phyloP scores from a whole-genome alignment of 2,113 vertebrate species.

The Chionis minor region DNA sequence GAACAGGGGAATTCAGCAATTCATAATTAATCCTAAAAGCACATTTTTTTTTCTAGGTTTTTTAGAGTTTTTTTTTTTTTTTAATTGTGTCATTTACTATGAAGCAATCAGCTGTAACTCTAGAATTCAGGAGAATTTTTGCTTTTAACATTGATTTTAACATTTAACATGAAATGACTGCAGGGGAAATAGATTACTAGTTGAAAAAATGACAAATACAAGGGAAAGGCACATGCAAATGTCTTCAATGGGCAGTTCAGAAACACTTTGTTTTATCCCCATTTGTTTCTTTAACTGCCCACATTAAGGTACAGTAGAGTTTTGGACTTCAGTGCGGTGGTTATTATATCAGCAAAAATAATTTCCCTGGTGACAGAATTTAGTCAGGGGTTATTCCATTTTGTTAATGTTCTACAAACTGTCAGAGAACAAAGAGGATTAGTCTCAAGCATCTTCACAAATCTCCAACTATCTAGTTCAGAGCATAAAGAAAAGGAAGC shows the following conservation, averaged over 20 bases:
- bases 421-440: conserved; percentile 1
- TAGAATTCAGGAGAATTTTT: conserved; percentile 13
- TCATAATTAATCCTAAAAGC: conserved; percentile 28
- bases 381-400: conserved; percentile 27
- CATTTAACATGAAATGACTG: conserved; percentile 40
- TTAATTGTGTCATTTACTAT: neutral
- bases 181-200: conserved; percentile 10
- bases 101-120: neutral
- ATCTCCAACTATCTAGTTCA: neutral
- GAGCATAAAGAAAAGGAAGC: neutral
- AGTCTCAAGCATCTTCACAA: neutral
- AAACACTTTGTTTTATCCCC: conserved; percentile 50
- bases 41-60: neutral
- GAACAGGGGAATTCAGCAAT: conserved; percentile 5
- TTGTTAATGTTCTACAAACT: neutral
- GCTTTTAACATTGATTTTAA: neutral
- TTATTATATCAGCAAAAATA: conserved; percentile 30
- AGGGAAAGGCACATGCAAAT: conserved; percentile 68
- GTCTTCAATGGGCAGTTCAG: conserved; percentile 48
- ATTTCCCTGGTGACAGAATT: conserved; percentile 44
- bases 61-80: neutral
- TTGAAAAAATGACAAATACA: conserved; percentile 30
- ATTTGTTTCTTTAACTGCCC: conserved; percentile 47
- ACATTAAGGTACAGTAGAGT: conserved; percentile 45
- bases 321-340: conserved; percentile 49